These are phyloP conservation scores for Philereme vetulata DNA, from an alignment of 2,888 invertebrate genomes.

Conservation along the genomic window DNA sequence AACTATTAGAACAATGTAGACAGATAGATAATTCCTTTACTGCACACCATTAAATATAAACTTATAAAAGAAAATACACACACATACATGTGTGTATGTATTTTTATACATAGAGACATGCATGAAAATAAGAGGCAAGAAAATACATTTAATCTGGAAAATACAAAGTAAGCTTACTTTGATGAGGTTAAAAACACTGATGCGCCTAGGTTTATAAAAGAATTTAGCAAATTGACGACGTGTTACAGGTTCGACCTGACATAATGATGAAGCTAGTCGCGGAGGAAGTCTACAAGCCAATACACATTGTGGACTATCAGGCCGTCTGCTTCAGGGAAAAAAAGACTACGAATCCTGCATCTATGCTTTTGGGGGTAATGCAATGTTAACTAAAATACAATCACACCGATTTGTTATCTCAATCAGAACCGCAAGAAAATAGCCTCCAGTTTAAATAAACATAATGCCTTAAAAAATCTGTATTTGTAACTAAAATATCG, in stretches of 20 bases:
- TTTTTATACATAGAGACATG: too few species aligned
- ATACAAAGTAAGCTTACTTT: not conserved
- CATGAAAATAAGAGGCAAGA: too few species aligned
- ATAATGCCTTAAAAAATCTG: not conserved
- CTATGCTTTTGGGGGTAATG: constrained; percentile 84
- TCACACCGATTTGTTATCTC: not conserved
- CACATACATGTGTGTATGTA: too few species aligned
- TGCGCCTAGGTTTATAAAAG: not conserved
- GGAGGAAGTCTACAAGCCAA: constrained; percentile 89
- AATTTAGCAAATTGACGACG: not conserved
- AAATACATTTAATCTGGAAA: not conserved
- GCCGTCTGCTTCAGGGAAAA: constrained; percentile 92
- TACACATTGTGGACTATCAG: constrained; percentile 93
- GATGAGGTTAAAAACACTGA: too few species aligned
- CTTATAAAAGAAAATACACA: too few species aligned
- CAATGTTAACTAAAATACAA: not conserved
- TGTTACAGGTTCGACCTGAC: constrained; percentile 83
- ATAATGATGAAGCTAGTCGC: constrained; percentile 90
- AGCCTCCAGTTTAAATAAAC: not conserved
- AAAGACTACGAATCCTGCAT: constrained; percentile 85
- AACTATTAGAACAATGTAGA: not conserved
- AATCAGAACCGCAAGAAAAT: not conserved
- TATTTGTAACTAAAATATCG: not conserved
- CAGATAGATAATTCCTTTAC: too few species aligned
- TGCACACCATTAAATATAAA: too few species aligned